Conservation (phyloP, 2,797 vertebrate species). For the Lagodon rhomboides region DNA sequence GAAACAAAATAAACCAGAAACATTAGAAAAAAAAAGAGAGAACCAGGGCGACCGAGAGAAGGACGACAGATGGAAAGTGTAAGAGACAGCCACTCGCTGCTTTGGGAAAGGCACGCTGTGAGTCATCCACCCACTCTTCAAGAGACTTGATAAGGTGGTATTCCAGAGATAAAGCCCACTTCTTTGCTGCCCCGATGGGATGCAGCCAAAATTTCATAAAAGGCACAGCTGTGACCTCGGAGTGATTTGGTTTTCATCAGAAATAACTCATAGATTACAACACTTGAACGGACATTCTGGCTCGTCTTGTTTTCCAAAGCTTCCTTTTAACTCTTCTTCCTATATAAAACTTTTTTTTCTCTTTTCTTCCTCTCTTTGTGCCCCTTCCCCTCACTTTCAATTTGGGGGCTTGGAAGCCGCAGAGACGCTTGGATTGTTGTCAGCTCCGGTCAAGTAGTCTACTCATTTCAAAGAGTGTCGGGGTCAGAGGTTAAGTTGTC, state of each 20-base stretch:
- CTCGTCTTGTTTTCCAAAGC: conserved; percentile 33
- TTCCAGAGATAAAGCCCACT: conserved; percentile 69
- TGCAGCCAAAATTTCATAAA: conserved; percentile 22
- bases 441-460: conserved; percentile 87
- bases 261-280: conserved; percentile 16
- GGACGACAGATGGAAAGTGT: conserved; percentile 36
- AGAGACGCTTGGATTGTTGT: conserved; percentile 82
- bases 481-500: conserved; percentile 93
- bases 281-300: conserved; percentile 8
- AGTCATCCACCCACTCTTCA: conserved; percentile 66
- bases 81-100: conserved; percentile 52
- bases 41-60: conserved; percentile 18
- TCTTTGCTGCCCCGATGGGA: conserved; percentile 32
- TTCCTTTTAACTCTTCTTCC: conserved; percentile 40
- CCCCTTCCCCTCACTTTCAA: conserved; percentile 77
- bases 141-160: conserved; percentile 76
- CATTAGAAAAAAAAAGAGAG: conserved; percentile 1
- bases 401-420: conserved; percentile 71
- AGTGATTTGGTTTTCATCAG: conserved; percentile 22
- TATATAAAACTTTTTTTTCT: conserved; percentile 29
- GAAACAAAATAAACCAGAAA: conserved; percentile 18
- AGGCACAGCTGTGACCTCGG: background rate
- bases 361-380: conserved; percentile 63
- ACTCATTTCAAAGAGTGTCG: conserved; percentile 87
- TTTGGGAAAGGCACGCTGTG: conserved; percentile 82